Percentiles rank a stretch among this genome's conserved stretches.
Evolutionary conservation across 2,888 invertebrate genomes (phyloP).

Genomic region (Micropterix aruncella): DNA sequence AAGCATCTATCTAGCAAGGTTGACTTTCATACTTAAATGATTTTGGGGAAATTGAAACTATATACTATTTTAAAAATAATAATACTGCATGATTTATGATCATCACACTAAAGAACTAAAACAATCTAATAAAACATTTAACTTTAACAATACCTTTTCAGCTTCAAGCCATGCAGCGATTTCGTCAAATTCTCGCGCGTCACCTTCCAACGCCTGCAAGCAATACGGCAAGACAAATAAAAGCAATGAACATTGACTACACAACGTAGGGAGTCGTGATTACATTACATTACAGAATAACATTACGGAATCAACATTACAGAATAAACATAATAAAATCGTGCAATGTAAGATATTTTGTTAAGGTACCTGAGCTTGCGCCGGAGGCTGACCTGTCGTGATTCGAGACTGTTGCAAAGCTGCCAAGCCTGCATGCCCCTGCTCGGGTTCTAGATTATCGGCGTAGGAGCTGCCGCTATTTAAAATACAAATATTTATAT

Average conservation of each 20-base stretch:
- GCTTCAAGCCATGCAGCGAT: constrained; percentile 89
- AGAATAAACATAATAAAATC: too few relatives aligned
- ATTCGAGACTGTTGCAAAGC: constrained; percentile 24
- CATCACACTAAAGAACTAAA: too few relatives aligned
- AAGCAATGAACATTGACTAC: constrained; percentile 20
- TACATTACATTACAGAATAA: constrained; percentile 17
- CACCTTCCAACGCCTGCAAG: constrained; percentile 36
- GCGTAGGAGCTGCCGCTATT: constrained; percentile 45
- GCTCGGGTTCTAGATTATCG: constrained; percentile 40
- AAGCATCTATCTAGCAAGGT: too few relatives aligned
- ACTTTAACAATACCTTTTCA: constrained; percentile 67
- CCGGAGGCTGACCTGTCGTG: constrained; percentile 25
- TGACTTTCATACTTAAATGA: too few relatives aligned
- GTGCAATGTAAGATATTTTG: constrained; percentile 5
- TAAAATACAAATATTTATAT: constrained; percentile 6
- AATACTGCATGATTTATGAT: too few relatives aligned
- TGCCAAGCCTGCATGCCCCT: constrained; percentile 28
- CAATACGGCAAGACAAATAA: constrained; percentile 21
- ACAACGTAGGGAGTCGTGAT: constrained; percentile 13
- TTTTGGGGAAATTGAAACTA: too few relatives aligned
- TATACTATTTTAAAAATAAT: too few relatives aligned
- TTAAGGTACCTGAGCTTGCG: constrained; percentile 10
- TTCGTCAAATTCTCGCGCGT: constrained; percentile 84
- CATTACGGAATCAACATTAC: constrained; percentile 21
- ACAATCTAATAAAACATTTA: too few relatives aligned